Base-by-base conservation (phyloP, 1,140 invertebrate genomes). In the Drosophila parabipectinata region DNA sequence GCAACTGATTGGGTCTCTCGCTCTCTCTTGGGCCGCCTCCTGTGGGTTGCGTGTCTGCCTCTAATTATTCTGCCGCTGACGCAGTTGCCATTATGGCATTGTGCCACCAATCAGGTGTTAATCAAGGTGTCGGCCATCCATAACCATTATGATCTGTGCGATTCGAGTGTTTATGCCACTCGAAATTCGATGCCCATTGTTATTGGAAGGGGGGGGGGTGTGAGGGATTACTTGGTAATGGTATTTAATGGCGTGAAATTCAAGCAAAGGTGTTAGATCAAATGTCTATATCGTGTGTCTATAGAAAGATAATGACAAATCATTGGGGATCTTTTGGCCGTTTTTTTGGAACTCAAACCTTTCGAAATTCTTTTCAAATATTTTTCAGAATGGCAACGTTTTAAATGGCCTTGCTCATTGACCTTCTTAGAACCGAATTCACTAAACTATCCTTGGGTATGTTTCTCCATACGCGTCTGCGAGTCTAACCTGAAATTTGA, bases 31-130 rank as follows among this genome's bases (percentile, higher is more conserved):
- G 18, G 14, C 1, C 26, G 4, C 39, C 41, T 18, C 15, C 14
- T 8, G 26, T 12, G 7, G 1, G 24, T 30, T 51, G 2, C 26
- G 6, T n/a, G 4, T 41, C 39, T 4, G 8, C 10, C 14, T 7
- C n/a, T 8, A 6, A 41, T 14, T 5, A 41, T 41, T 41, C 39
- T 41, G 39, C 14, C 41, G 3, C 10, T 28, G 26, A 28, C 26
- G 26, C 26, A 28, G 26, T 28, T 37, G 34, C 34, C 34, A 37
- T 9, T 44, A 14, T 5, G n/a, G 4, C 55, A 47, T 47, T 57
- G 14, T 60, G 51, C 15, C 59, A 45, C 7, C 7, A 63, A 34
- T 12, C 21, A 5, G 28, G 21, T 18, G 57, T 28, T 34, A 64
- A 61, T 64, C 15, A 47, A 61, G 9, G 41, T 37, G 34, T 37